Percentiles rank a stretch among this genome's conserved stretches.
These are phyloP conservation scores for Megalops atlanticus DNA, from an alignment of 2,113 vertebrate species.

Conservation along the genomic window DNA sequence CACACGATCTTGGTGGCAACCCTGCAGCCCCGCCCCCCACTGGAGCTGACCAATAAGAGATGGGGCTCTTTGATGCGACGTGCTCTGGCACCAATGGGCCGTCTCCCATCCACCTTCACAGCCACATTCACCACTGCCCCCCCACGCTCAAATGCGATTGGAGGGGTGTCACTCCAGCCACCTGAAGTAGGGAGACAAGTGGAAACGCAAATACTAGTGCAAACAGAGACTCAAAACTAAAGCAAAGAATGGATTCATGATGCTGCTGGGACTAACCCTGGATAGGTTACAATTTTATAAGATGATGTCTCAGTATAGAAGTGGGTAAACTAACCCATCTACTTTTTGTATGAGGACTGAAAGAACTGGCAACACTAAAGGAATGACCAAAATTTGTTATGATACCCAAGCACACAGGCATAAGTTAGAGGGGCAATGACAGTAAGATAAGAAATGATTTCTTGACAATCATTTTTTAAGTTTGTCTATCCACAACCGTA, in stretches of 20 bases:
- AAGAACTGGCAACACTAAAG: no score
- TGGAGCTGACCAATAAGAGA: slow-evolving; percentile 73
- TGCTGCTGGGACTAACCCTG: background rate
- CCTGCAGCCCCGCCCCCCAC: slow-evolving; percentile 47
- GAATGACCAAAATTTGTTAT: no score
- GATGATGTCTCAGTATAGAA: no score
- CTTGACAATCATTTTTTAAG: no score
- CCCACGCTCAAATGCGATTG: slow-evolving; percentile 89
- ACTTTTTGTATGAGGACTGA: no score
- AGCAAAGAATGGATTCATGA: background rate
- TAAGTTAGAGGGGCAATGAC: no score
- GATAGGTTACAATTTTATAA: no score
- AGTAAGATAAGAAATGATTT: no score
- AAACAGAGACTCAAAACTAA: background rate
- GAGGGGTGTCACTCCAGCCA: slow-evolving; percentile 94
- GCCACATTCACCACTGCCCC: slow-evolving; percentile 87
- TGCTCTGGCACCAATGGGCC: slow-evolving; percentile 81
- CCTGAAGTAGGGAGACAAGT: slow-evolving; percentile 65
- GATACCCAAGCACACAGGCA: no score
- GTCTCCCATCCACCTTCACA: slow-evolving; percentile 79
- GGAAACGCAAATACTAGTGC: background rate
- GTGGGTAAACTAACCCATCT: no score
- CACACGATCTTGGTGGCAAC: slow-evolving; percentile 69
- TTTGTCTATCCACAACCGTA: no score
- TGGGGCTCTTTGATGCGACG: slow-evolving; percentile 73